A percentile compares a stretch with the other conserved stretches of the same genome.
These are phyloP conservation scores for Ellobium chinense DNA, from an alignment of 2,888 invertebrate genomes.

Conservation along the genomic window DNA sequence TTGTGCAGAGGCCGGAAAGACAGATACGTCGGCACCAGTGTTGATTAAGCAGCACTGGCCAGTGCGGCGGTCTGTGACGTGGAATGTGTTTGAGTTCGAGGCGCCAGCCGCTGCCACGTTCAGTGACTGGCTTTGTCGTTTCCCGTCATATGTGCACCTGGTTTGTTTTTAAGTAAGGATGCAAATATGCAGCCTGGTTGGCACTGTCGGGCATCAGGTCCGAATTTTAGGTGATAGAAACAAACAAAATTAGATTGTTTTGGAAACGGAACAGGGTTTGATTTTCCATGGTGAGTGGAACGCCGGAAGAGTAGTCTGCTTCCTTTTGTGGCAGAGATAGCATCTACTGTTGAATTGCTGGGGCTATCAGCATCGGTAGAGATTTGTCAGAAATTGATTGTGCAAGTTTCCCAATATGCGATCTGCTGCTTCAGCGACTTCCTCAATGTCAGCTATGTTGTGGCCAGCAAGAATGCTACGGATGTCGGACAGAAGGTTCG, in stretches of 20 bases:
- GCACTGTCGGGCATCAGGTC: conserved; percentile 4
- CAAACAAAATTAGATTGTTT: background rate
- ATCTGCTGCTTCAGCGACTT: conserved; percentile 23
- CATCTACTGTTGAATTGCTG: background rate
- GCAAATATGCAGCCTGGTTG: conserved; percentile 28
- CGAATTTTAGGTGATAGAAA: conserved; percentile 3
- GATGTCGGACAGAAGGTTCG: conserved; percentile 19
- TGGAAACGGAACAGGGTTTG: too few species aligned
- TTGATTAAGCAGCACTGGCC: conserved; percentile 5
- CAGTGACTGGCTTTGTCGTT: conserved; percentile 23
- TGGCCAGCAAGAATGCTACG: conserved; percentile 18
- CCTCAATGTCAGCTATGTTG: conserved; percentile 12
- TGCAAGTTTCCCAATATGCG: conserved; percentile 28
- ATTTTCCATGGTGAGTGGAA: background rate
- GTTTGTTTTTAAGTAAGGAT: background rate
- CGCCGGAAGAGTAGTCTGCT: background rate
- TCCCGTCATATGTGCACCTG: conserved; percentile 10
- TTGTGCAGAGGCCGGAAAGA: conserved; percentile 19
- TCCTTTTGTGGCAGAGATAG: background rate
- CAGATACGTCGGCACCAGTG: conserved; percentile 4
- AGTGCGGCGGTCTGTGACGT: conserved; percentile 6
- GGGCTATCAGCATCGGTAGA: background rate
- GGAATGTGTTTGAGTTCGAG: conserved; percentile 26
- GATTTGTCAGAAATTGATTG: background rate
- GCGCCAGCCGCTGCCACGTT: conserved; percentile 24